A percentile compares a stretch with the other conserved stretches of the same genome.
phyloP scores from a whole-genome alignment of 1,140 invertebrate genomes.

The Solenopsis fugax region DNA sequence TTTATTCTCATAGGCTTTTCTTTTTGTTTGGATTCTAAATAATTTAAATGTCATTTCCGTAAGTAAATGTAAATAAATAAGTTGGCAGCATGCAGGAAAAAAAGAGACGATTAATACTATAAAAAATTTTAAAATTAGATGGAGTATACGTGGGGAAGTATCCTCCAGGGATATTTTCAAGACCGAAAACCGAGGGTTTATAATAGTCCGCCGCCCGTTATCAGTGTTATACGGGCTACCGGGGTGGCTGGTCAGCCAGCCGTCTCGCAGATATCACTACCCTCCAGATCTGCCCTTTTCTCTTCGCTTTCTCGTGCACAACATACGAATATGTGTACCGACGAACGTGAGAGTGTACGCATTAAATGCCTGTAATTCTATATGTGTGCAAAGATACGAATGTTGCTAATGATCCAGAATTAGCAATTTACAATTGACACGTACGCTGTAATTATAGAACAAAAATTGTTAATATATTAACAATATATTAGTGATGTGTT shows the following conservation, averaged over 20 bases:
- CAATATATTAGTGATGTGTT: neutral
- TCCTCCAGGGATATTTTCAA: slow-evolving; percentile 50
- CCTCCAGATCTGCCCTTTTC: slow-evolving; percentile 62
- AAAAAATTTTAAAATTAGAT: slow-evolving; percentile 17
- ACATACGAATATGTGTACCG: neutral
- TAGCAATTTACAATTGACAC: neutral
- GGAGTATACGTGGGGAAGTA: slow-evolving; percentile 34
- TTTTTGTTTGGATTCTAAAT: neutral
- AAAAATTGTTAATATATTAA: neutral
- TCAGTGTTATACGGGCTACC: slow-evolving; percentile 76
- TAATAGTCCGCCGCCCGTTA: slow-evolving; percentile 75
- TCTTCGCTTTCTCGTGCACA: neutral
- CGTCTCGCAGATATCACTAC: slow-evolving; percentile 74
- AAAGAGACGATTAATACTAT: neutral
- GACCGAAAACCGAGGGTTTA: slow-evolving; percentile 77
- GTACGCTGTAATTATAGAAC: neutral
- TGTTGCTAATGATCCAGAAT: neutral
- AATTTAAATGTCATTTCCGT: neutral
- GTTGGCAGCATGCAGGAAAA: neutral
- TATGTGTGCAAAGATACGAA: neutral
- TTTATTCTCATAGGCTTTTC: neutral
- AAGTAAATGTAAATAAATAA: slow-evolving; percentile 1
- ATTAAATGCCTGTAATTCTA: neutral
- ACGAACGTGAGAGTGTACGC: neutral
- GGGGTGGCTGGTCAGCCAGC: slow-evolving; percentile 64